These are phyloP conservation scores for Amniataba percoides DNA, from an alignment of 2,797 vertebrate species.

Conservation along the genomic window DNA sequence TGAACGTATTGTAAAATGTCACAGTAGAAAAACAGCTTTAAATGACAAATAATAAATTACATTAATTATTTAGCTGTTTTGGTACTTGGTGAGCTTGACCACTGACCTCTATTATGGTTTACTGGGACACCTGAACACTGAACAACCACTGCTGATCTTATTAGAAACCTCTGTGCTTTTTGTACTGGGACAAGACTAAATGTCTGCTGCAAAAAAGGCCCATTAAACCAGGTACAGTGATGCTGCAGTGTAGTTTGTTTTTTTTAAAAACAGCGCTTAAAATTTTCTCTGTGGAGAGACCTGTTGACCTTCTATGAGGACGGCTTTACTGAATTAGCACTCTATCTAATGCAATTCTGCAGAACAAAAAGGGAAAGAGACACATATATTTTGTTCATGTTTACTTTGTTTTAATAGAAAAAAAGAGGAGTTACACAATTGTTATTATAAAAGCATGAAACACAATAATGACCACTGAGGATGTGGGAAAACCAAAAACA, in stretches of 20 bases:
- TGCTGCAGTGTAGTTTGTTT: background rate
- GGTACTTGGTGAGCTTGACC: background rate
- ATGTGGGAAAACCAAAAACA: slow-evolving; percentile 46
- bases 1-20: background rate
- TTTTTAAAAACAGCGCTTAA: background rate
- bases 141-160: background rate
- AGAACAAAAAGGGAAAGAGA: background rate
- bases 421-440: slow-evolving; percentile 67
- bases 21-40: no score
- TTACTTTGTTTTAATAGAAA: slow-evolving; percentile 73
- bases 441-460: slow-evolving; percentile 75
- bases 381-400: slow-evolving; percentile 5
- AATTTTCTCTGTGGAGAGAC: background rate
- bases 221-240: background rate
- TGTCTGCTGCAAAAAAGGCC: background rate
- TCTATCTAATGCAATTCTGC: background rate
- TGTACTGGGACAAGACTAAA: background rate
- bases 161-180: background rate
- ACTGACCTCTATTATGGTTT: background rate
- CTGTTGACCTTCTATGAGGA: background rate
- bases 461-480: slow-evolving; percentile 60
- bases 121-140: background rate
- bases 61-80: background rate
- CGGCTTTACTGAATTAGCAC: background rate
- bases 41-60: no score